Conservation (phyloP, 2,113 vertebrate species). For the Sakesphorus luctuosus region DNA sequence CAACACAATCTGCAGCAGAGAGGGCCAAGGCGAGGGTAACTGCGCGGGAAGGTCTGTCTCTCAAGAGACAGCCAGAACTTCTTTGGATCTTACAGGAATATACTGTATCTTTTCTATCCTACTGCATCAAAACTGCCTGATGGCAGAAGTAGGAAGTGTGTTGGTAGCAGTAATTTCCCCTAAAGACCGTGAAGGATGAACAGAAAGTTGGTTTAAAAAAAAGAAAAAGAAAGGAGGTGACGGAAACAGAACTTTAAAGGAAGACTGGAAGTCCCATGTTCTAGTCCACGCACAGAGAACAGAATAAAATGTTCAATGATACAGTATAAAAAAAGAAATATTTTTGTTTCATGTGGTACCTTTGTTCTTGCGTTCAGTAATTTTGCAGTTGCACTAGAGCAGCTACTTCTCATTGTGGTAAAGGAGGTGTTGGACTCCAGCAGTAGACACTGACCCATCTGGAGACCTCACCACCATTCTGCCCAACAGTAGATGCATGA, state of each 20-base stretch:
- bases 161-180: background rate
- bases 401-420: accelerated
- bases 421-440: background rate
- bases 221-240: background rate
- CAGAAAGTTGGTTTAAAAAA: background rate
- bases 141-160: background rate
- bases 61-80: background rate
- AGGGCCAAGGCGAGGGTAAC: background rate
- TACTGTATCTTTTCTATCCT: background rate
- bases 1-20: background rate
- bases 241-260: background rate
- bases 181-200: background rate
- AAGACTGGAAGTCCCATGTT: background rate
- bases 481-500: background rate
- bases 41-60: background rate
- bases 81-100: background rate
- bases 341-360: background rate
- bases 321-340: background rate
- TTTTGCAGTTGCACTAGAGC: background rate
- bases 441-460: background rate
- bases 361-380: background rate
- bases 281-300: background rate
- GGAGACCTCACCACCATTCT: background rate
- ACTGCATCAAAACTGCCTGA: background rate
- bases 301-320: background rate